phyloP scores from a whole-genome alignment of 2,888 invertebrate genomes.

The Chaitophorus viminalis region DNA sequence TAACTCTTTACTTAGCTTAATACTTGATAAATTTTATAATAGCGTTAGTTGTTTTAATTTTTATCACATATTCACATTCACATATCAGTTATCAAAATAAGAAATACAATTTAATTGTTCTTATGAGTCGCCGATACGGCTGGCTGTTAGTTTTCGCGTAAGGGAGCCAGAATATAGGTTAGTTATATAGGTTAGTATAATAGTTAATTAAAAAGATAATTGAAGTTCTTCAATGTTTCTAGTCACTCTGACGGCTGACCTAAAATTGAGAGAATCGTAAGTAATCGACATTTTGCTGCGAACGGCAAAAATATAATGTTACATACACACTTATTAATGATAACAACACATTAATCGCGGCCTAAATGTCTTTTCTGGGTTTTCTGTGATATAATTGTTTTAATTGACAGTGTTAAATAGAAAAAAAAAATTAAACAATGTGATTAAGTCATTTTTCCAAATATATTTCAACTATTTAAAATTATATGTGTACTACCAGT shows the following conservation, averaged over 20 bases:
- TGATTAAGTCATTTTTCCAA: slow-evolving; percentile 8
- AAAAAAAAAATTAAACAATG: background rate
- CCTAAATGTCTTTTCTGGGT: background rate
- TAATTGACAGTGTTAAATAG: background rate
- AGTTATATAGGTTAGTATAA: too few species aligned
- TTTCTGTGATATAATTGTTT: slow-evolving; percentile 4
- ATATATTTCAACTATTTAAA: background rate
- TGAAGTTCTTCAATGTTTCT: slow-evolving; percentile 1
- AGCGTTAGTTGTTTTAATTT: too few species aligned
- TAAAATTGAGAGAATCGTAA: background rate
- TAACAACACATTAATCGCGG: background rate
- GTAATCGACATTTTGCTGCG: slow-evolving; percentile 4
- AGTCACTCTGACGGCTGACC: background rate
- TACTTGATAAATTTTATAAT: too few species aligned
- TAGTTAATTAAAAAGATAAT: slow-evolving; percentile 8
- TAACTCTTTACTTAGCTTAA: too few species aligned
- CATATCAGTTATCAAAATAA: too few species aligned
- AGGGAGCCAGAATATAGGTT: background rate
- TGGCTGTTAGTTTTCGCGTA: background rate
- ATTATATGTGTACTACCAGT: slow-evolving; percentile 2
- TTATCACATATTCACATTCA: too few species aligned
- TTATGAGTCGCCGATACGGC: background rate
- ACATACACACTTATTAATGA: background rate
- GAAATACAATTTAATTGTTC: background rate
- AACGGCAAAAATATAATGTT: background rate